Percentiles rank a stretch among this genome's conserved stretches.
phyloP scores from a whole-genome alignment of 2,113 vertebrate species.

The Micromys minutus region DNA sequence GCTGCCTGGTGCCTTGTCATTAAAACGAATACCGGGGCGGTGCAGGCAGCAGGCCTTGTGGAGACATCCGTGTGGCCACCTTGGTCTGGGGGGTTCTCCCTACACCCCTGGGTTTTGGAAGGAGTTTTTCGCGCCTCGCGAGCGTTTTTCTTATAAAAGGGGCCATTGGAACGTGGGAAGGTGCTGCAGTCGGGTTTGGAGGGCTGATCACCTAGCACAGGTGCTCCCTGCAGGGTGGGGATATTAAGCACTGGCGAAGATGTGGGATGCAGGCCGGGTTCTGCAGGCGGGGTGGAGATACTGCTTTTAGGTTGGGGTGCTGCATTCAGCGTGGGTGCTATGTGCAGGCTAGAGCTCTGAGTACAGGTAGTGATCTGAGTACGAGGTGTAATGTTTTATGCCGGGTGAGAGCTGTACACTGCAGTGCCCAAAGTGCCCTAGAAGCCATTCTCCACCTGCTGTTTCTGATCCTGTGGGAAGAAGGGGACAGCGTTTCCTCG shows the following conservation, averaged over 20 bases:
- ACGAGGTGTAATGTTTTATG: neutral
- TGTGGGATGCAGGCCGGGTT: neutral
- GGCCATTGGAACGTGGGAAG: neutral
- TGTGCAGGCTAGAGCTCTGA: neutral
- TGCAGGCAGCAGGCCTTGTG: neutral
- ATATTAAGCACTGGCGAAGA: neutral
- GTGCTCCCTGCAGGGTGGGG: neutral
- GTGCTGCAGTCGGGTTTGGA: neutral
- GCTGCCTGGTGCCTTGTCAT: neutral
- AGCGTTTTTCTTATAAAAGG: neutral
- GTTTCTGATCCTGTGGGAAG: neutral
- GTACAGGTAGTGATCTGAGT: neutral
- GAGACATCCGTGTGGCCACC: neutral
- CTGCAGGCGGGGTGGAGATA: neutral
- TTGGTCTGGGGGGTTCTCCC: neutral
- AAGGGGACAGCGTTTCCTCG: neutral
- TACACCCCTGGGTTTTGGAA: neutral
- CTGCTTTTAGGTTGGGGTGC: neutral
- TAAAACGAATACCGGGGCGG: neutral
- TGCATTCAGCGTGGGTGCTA: neutral
- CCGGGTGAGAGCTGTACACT: neutral
- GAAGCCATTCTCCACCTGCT: neutral
- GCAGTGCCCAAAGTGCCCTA: neutral
- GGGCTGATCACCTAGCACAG: neutral
- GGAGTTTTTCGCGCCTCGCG: neutral